These are phyloP conservation scores for Vanacampus margaritifer DNA, from an alignment of 2,113 vertebrate species.

Conservation along the genomic window DNA sequence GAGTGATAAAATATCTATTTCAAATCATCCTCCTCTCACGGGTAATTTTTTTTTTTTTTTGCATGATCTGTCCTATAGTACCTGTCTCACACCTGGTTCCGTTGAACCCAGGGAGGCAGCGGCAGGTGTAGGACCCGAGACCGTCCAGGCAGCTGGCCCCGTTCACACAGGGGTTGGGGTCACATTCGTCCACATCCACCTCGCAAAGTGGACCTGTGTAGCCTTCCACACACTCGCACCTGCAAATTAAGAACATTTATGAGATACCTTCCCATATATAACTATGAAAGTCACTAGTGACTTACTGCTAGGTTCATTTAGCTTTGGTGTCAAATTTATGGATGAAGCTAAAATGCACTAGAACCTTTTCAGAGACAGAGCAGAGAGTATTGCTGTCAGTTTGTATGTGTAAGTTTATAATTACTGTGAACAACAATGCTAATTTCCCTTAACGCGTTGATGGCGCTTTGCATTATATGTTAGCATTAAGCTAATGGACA, in stretches of 20 bases:
- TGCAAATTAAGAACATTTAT: slow-evolving; percentile 36
- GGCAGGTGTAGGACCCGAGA: slow-evolving; percentile 83
- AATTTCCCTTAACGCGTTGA: no score
- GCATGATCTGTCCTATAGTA: slow-evolving; percentile 74
- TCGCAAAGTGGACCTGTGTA: slow-evolving; percentile 84
- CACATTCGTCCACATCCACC: slow-evolving; percentile 88
- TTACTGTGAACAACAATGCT: no score
- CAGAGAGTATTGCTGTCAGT: no score
- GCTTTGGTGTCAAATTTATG: no score
- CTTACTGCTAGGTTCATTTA: no score
- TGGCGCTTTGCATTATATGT: no score
- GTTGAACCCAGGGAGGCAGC: slow-evolving; percentile 95
- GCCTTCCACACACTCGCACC: slow-evolving; percentile 85
- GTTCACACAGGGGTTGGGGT: slow-evolving; percentile 88
- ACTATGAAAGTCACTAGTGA: no score
- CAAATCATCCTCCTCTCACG: not conserved
- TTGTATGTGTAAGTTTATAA: no score
- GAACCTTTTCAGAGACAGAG: no score
- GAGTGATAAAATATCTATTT: not conserved
- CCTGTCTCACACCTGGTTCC: slow-evolving; percentile 99
- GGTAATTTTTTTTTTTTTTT: not conserved
- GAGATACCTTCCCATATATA: not conserved
- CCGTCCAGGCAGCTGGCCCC: slow-evolving; percentile 88
- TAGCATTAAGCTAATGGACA: no score
- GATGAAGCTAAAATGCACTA: no score